Percentiles rank a stretch among this genome's conserved stretches.
These are phyloP conservation scores for Reticulitermes speratus DNA, from an alignment of 1,140 invertebrate genomes.

Conservation along the genomic window DNA sequence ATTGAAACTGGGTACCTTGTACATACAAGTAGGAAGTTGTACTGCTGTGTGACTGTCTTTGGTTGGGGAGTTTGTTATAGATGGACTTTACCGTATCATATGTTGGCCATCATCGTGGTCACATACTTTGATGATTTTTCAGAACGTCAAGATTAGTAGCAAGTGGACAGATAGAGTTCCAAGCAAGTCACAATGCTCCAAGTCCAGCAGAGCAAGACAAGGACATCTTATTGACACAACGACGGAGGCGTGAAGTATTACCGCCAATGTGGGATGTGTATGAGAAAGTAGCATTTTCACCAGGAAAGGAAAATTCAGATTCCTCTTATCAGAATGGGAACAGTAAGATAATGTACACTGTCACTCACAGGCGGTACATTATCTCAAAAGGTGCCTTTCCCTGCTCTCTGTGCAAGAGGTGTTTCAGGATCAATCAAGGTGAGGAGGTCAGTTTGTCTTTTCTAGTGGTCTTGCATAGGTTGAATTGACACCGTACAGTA, in stretches of 20 bases:
- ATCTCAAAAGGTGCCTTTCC: conserved; percentile 41
- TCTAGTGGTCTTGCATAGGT: no score
- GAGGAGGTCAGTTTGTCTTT: conserved; percentile 29
- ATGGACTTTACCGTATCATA: no score
- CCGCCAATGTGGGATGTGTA: conserved; percentile 44
- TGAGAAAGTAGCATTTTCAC: conserved; percentile 37
- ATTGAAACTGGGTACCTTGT: no score
- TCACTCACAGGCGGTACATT: conserved; percentile 37
- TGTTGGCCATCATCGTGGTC: neutral
- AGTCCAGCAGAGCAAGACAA: conserved; percentile 34
- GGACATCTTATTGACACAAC: conserved; percentile 39
- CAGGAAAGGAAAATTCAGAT: neutral
- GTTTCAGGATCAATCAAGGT: conserved; percentile 41
- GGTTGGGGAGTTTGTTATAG: no score
- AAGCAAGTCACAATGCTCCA: neutral
- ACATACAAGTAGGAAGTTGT: no score
- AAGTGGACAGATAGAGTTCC: conserved; percentile 1
- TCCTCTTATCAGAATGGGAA: neutral
- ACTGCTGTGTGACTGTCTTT: no score
- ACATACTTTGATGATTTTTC: neutral
- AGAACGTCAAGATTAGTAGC: conserved; percentile 15
- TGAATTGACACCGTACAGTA: no score
- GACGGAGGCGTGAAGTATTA: conserved; percentile 38
- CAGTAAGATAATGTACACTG: neutral
- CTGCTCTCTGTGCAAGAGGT: conserved; percentile 41